phyloP scores from a whole-genome alignment of 1,140 invertebrate species.

The Eriosoma lanigerum region DNA sequence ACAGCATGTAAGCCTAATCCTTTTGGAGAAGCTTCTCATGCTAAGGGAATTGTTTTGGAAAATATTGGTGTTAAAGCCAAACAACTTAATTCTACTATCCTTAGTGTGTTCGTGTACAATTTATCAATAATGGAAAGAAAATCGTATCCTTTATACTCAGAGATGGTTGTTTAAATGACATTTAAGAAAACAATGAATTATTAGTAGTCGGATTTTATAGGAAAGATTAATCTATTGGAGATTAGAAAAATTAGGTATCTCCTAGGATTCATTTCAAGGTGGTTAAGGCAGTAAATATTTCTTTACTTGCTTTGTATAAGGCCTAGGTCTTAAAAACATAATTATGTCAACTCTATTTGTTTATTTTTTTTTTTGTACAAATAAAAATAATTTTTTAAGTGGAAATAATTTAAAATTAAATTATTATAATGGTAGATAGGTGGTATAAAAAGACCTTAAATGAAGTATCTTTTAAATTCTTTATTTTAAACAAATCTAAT shows the following conservation, averaged over 20 bases:
- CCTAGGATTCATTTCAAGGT: conserved; percentile 87
- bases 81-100: conserved; percentile 99
- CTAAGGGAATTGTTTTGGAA: conserved; percentile 99
- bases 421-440: too few relatives aligned
- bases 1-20: conserved; percentile 99
- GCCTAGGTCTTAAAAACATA: conserved; percentile 85
- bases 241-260: too few relatives aligned
- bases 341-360: conserved; percentile 27
- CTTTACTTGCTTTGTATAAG: conserved; percentile 96
- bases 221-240: conserved; percentile 99
- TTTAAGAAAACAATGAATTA: conserved; percentile 99
- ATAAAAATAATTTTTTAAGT: conserved; percentile 44
- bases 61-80: conserved; percentile 99
- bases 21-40: conserved; percentile 98
- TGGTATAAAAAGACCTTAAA: too few relatives aligned
- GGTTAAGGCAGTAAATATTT: conserved; percentile 99
- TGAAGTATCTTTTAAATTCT: too few relatives aligned
- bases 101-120: conserved; percentile 98
- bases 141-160: conserved; percentile 99
- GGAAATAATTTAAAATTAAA: too few relatives aligned
- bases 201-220: conserved; percentile 98
- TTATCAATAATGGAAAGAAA: conserved; percentile 99
- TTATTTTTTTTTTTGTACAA: conserved; percentile 53
- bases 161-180: conserved; percentile 98
- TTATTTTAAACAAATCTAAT: too few relatives aligned